phyloP scores from a whole-genome alignment of 2,113 vertebrate genomes.

The Motacilla tschutschensis region DNA sequence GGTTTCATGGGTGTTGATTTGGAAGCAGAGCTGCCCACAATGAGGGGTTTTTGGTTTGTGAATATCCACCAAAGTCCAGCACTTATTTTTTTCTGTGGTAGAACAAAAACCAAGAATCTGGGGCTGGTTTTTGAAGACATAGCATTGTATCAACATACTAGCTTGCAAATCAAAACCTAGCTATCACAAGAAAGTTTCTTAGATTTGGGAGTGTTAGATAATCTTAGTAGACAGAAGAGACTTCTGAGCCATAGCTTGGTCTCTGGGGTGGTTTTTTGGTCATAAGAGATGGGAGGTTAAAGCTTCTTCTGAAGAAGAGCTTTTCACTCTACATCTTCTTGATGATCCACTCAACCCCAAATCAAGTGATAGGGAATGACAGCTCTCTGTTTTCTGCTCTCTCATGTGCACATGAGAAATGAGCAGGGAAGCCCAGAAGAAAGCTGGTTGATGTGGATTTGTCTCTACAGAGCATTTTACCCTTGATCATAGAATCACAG shows the following conservation, averaged over 20 bases:
- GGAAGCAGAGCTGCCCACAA: background rate
- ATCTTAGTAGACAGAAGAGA: background rate
- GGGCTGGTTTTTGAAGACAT: rapidly evolving
- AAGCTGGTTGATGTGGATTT: background rate
- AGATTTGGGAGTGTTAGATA: background rate
- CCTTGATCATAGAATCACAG: background rate
- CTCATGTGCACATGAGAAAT: background rate
- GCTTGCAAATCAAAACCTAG: background rate
- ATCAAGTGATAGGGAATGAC: background rate
- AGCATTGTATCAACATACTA: background rate
- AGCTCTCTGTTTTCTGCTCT: background rate
- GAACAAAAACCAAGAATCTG: background rate
- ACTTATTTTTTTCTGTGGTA: background rate
- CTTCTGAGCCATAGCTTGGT: background rate
- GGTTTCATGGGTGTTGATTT: background rate
- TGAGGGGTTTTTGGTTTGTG: background rate
- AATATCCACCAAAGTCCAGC: background rate
- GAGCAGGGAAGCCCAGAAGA: background rate
- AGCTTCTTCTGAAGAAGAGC: background rate
- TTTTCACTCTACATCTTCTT: background rate
- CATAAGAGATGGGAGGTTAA: background rate
- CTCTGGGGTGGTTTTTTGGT: background rate
- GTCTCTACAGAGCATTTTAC: background rate
- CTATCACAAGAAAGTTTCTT: background rate
- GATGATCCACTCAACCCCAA: background rate